Evolutionary conservation across 1,140 invertebrate species (phyloP), one percentile per base, ranked within the genome.

Genomic region (Penaeus chinensis): DNA sequence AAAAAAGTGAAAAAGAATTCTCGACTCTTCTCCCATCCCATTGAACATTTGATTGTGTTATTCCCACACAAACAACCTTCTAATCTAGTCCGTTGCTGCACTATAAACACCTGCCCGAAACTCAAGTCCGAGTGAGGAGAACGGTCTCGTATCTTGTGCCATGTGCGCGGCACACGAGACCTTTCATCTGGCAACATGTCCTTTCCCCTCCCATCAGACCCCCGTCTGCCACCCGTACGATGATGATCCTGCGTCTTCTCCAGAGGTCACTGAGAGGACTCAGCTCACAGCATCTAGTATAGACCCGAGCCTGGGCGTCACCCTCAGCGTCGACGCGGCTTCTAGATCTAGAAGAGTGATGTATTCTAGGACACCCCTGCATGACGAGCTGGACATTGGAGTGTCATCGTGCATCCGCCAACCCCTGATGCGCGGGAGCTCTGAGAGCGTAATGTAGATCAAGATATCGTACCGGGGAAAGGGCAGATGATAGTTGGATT

Each of bases 261-360:
- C 77, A 79, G 77, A 79, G 47, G 77, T 79, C 77, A 61, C 77
- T 79, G 77, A 79, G 77, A 79, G 77, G 77, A 79, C 77, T 79
- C 77, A 79, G 77, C 77, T 79, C 77, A 79, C 77, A 79, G 19
- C 77, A 79, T 79, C 77, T 79, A 79, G 24, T 79, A 79, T 79
- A 79, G 77, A 79, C 42, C 22, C 76, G 19, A 78, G 76, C 37
- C 18, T 42, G 47, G 47, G 77, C 77, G n/a, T 79, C 47, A 79
- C 77, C 77, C 77, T 79, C 22, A 37, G 77, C 19, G 77, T 79
- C 20, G 77, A 79, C n/a, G 77, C 77, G 8, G 77, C 77, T 27
- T 24, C 47, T 37, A 79, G 77, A 24, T 60, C 77, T 60, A 79
- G 77, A 79, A 60, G 77, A 61, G n/a, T 79, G 22, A 47, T 60